Conservation (phyloP, 2,888 invertebrate species). For the Leucophenga montana region DNA sequence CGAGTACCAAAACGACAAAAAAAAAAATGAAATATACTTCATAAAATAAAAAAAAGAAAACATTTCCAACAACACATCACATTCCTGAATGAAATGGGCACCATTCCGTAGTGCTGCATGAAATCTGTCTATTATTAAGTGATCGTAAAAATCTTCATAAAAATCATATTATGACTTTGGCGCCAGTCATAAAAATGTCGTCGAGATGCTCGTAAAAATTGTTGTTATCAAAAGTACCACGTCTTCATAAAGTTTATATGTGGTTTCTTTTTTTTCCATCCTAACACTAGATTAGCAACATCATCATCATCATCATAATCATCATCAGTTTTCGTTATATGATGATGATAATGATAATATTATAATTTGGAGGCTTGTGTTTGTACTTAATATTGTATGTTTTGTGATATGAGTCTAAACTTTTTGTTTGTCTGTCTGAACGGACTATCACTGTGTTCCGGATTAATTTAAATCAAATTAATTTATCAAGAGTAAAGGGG, state of each 20-base stretch:
- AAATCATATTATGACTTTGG: constrained; percentile 58
- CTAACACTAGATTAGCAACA: no score
- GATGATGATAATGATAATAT: no score
- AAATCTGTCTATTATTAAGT: constrained; percentile 42
- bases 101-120: neutral
- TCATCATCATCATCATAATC: no score
- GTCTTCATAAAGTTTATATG: constrained; percentile 5
- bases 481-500: no score
- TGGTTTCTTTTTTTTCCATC: neutral
- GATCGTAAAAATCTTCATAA: constrained; percentile 60
- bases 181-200: constrained; percentile 66
- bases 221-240: constrained; percentile 15
- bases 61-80: neutral
- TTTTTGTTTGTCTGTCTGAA: no score
- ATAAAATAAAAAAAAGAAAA: constrained; percentile 3
- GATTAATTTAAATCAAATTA: no score
- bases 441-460: no score
- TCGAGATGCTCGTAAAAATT: constrained; percentile 38
- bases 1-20: neutral
- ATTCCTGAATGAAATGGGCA: constrained; percentile 13
- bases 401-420: no score
- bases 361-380: no score
- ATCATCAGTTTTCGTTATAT: no score
- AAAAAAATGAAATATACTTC: neutral
- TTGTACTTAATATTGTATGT: no score